These are phyloP conservation scores for Lerema accius DNA, from an alignment of 1,140 invertebrate genomes.

Conservation along the genomic window DNA sequence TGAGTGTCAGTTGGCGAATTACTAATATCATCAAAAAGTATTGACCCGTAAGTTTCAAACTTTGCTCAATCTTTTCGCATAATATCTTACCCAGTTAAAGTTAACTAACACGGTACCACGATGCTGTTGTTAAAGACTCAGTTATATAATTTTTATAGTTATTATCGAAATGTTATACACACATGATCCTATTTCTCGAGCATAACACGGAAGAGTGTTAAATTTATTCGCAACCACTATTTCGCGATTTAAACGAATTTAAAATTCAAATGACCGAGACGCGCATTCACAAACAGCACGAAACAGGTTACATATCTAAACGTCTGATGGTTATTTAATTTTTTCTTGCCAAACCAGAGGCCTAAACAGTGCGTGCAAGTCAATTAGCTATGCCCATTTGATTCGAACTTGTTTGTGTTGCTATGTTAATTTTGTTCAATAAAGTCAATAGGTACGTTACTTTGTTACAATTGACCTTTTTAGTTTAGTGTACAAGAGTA, in stretches of 20 bases:
- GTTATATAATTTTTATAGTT: neutral
- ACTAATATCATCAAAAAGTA: too few relatives aligned
- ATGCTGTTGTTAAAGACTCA: too few relatives aligned
- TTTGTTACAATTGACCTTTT: too few relatives aligned
- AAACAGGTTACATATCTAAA: conserved; percentile 20
- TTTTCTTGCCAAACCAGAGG: conserved; percentile 4
- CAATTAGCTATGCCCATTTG: neutral
- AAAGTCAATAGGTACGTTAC: too few relatives aligned
- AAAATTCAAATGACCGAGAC: conserved; percentile 31
- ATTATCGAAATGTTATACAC: conserved; percentile 22
- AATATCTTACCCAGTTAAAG: too few relatives aligned
- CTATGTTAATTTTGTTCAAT: too few relatives aligned
- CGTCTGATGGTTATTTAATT: conserved; percentile 6
- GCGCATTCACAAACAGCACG: conserved; percentile 6
- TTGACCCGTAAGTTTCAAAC: too few relatives aligned
- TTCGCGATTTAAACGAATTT: conserved; percentile 21
- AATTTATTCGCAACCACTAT: conserved; percentile 32
- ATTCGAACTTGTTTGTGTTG: neutral
- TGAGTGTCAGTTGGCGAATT: too few relatives aligned
- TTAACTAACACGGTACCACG: neutral
- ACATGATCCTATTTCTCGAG: conserved; percentile 33
- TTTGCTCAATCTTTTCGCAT: too few relatives aligned
- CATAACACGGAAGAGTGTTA: conserved; percentile 42
- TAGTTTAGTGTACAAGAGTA: too few relatives aligned
- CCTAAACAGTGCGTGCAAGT: neutral